Base-by-base conservation (phyloP, 30 jellyfish, hydroid and myxozoan genomes). In the Sanderia malayensis region DNA sequence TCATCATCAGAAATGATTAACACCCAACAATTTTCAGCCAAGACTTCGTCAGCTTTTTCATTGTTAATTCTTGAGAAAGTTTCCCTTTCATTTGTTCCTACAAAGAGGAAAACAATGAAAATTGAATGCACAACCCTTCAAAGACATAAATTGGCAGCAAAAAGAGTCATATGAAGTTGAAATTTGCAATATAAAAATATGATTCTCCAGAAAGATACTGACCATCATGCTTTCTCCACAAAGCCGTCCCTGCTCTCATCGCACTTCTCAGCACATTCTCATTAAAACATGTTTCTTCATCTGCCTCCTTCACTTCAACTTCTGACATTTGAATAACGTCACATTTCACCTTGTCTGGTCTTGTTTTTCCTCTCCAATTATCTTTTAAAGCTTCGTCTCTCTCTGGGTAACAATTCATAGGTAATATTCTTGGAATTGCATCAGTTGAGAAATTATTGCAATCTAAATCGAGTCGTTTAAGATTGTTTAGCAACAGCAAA, bases 191-290 rank as follows among this genome's bases (percentile, higher is more conserved):
- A n/a, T n/a, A n/a, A n/a, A n/a, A n/a, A n/a, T n/a, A n/a, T n/a
- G n/a, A n/a, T n/a, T 9, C 64, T 4, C 27, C 8, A 9, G 23
- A 2, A 19, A 49, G 18, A 49, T 4, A 25, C 89, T 41, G 21
- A 89, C 95, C 94, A 41, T 30, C 73, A 67, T 89, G 97, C 10
- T 88, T 78, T 52, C 88, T 82, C 97, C 97, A 89, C 79, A 82
- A 71, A 1, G 97, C 58, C 86, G 70, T 89, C 34, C 97, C 97
- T 46, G 86, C 80, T 25, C 58, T 67, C 95, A 89, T 82, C 2
- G 97, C 95, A 32, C 4, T 44, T 15, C 62, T 44, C 74, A 88
- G 58, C 0, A 83, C 92, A 37, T 66, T 57, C 0, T 73, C 87
- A 70, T 80, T 88, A 69, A 69, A 88, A 20, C 58, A 61, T 30